Conservation (phyloP, 92 coral and sea anemone species). For the Blastomussa wellsi region DNA sequence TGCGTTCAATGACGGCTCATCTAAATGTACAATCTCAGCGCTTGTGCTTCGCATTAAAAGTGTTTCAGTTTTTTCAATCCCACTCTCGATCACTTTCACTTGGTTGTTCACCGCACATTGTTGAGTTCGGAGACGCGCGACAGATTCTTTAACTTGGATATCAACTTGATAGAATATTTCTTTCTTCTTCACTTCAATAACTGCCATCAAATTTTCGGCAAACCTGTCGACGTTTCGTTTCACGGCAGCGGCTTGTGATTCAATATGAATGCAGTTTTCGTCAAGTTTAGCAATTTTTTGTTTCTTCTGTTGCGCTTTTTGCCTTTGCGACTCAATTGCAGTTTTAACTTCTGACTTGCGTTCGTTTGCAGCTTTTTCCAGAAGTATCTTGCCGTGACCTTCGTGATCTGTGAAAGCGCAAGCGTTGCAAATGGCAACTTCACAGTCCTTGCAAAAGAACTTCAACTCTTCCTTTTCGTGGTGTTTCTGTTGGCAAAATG, state of each 20-base stretch:
- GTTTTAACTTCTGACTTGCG: background rate
- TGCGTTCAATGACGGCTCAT: background rate
- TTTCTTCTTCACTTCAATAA: conserved; percentile 5
- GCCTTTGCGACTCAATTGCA: conserved; percentile 1
- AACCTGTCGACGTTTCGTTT: conserved; percentile 13
- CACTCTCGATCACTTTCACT: conserved; percentile 7
- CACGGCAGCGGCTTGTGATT: conserved; percentile 10
- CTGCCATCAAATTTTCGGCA: background rate
- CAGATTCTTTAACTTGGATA: background rate
- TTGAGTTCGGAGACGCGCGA: background rate
- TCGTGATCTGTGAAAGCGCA: conserved; percentile 19
- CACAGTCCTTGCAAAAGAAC: conserved; percentile 30
- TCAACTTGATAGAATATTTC: conserved; percentile 15
- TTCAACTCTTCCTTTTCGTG: conserved; percentile 41
- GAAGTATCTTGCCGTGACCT: conserved; percentile 20
- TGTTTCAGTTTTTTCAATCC: conserved; percentile 7
- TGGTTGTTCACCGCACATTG: background rate
- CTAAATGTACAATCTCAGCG: conserved; percentile 8
- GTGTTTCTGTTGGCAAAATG: conserved; percentile 17
- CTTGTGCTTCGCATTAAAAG: conserved; percentile 14
- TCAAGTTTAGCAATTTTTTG: background rate
- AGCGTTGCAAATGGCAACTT: conserved; percentile 38
- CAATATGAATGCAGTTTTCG: background rate
- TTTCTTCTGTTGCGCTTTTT: background rate
- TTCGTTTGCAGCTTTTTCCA: conserved; percentile 18